Evolutionary conservation across 2,113 vertebrate species (phyloP).

Genomic region (Hipposideros armiger): DNA sequence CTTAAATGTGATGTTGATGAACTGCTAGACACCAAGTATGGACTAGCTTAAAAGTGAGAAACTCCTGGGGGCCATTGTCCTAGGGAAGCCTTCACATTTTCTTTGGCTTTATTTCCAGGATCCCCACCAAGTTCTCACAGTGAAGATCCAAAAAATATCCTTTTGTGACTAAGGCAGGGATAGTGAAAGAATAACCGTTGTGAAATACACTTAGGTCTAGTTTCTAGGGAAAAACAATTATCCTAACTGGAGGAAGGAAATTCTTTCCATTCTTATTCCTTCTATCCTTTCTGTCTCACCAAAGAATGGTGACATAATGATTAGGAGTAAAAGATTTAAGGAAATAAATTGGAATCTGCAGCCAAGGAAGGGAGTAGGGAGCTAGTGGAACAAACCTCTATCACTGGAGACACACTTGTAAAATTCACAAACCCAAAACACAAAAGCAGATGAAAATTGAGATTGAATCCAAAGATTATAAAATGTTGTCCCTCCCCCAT

Average conservation of each 20-base stretch:
- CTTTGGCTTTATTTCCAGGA: not conserved
- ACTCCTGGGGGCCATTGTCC: not conserved
- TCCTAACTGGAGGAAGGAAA: not conserved
- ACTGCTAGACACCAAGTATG: not conserved
- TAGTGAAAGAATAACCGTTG: not conserved
- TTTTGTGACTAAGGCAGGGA: not conserved
- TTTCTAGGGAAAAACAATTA: not conserved
- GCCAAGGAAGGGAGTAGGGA: not conserved
- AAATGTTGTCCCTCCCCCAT: not conserved
- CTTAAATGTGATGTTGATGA: not conserved
- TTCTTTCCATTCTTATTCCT: not conserved
- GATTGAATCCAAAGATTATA: not conserved
- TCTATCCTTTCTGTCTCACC: not conserved
- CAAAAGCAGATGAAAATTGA: not conserved
- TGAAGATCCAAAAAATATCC: not conserved
- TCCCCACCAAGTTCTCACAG: not conserved
- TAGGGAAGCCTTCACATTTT: not conserved
- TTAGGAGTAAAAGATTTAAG: not conserved
- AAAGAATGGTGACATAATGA: not conserved
- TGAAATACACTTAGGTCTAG: not conserved
- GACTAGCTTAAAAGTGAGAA: not conserved
- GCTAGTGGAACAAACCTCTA: accelerated
- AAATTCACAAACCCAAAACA: not conserved
- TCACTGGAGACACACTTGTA: not conserved
- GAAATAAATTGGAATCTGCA: not conserved